Percentiles rank a stretch among this genome's conserved stretches.
Evolutionary conservation across 1,140 invertebrate genomes (phyloP).

Genomic region (Pectinophora gossypiella): DNA sequence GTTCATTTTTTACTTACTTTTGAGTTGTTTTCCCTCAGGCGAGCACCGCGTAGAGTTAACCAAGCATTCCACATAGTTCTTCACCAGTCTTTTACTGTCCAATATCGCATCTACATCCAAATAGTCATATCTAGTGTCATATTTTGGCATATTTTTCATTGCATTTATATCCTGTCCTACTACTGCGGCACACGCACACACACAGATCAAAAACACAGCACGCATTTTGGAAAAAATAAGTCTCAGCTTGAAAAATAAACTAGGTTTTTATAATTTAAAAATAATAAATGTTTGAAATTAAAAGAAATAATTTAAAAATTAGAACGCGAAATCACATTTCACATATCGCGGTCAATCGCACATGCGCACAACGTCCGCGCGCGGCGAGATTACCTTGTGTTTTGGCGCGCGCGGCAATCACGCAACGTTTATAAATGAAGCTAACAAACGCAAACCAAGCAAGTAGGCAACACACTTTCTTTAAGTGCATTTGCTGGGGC

Average conservation of each 20-base stretch:
- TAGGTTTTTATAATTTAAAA: no score
- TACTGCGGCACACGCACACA: slow-evolving; percentile 30
- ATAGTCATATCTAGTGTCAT: slow-evolving; percentile 74
- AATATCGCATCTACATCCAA: slow-evolving; percentile 76
- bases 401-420: neutral
- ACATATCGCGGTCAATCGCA: neutral
- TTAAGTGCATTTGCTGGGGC: neutral
- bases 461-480: neutral
- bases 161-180: slow-evolving; percentile 46
- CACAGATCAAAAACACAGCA: slow-evolving; percentile 46
- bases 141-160: slow-evolving; percentile 62
- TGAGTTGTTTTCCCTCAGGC: slow-evolving; percentile 76
- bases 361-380: neutral
- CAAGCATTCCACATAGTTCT: slow-evolving; percentile 77
- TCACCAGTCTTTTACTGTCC: slow-evolving; percentile 74
- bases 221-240: slow-evolving; percentile 39
- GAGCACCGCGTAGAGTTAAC: slow-evolving; percentile 74
- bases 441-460: neutral
- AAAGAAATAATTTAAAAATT: neutral
- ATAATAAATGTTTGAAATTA: neutral
- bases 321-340: neutral
- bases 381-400: neutral
- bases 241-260: neutral
- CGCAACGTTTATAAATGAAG: neutral
- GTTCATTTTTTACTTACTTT: slow-evolving; percentile 66